Conservation (phyloP, 2,888 invertebrate species). For the Emmelina monodactyla region DNA sequence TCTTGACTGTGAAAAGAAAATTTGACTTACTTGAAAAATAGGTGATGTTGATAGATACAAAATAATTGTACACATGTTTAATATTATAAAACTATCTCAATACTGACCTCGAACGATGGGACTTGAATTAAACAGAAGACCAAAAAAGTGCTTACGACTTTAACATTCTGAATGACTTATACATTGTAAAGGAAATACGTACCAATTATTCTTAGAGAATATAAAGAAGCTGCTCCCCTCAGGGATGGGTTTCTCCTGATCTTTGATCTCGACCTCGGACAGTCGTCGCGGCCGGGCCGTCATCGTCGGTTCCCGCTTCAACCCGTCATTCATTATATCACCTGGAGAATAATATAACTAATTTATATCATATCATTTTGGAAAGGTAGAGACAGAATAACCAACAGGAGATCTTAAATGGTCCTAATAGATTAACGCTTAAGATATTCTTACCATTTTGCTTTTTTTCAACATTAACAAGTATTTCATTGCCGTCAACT, state of each 20-base stretch:
- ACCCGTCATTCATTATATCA: constrained; percentile 42
- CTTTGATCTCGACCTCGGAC: constrained; percentile 82
- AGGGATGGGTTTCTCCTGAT: constrained; percentile 87
- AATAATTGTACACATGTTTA: too few relatives aligned
- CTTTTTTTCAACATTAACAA: constrained; percentile 39
- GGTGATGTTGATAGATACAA: too few relatives aligned
- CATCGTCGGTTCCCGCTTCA: constrained; percentile 27
- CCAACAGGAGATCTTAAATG: too few relatives aligned
- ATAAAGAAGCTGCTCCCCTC: constrained; percentile 90
- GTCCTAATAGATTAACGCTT: too few relatives aligned
- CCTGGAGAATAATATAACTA: constrained; percentile 32
- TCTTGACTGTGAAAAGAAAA: too few relatives aligned
- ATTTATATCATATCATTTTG: too few relatives aligned
- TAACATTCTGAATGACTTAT: neutral
- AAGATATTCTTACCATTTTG: constrained; percentile 53
- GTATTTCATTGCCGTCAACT: constrained; percentile 57
- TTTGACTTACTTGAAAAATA: too few relatives aligned
- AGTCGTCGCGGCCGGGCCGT: constrained; percentile 82
- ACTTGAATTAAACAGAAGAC: too few relatives aligned
- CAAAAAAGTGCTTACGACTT: too few relatives aligned
- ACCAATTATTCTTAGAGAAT: constrained; percentile 90
- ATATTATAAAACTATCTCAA: too few relatives aligned
- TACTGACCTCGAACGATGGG: too few relatives aligned
- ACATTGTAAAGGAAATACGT: constrained; percentile 24
- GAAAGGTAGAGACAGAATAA: too few relatives aligned